These are phyloP conservation scores for Eudyptes chrysolophus DNA, from an alignment of 2,113 vertebrate species.

Conservation along the genomic window DNA sequence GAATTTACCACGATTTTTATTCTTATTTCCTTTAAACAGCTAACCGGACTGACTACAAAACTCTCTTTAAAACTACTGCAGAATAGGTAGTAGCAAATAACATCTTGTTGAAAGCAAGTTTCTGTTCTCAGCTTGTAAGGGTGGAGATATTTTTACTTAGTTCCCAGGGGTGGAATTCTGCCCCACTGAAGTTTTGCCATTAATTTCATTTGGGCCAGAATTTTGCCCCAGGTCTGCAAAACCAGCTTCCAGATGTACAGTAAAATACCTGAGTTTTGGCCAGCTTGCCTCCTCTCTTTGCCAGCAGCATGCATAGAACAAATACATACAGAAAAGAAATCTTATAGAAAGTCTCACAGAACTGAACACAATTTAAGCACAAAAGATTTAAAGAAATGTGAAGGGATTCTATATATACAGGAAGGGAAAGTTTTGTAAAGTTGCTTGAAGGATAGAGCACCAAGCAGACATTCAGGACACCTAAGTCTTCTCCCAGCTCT, in stretches of 20 bases:
- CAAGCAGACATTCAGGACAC: background rate
- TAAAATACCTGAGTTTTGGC: slow-evolving; percentile 50
- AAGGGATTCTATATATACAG: background rate
- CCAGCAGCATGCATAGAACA: background rate
- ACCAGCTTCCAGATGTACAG: slow-evolving; percentile 37
- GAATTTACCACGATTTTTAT: background rate
- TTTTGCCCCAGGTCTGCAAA: slow-evolving; percentile 14
- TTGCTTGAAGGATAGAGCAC: background rate
- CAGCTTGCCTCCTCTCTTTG: background rate
- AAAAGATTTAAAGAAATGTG: background rate
- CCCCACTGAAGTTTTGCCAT: slow-evolving; percentile 28
- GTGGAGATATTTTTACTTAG: slow-evolving; percentile 8
- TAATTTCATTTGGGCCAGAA: slow-evolving; percentile 29
- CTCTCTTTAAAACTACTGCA: background rate
- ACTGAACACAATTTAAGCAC: background rate
- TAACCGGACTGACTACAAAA: background rate
- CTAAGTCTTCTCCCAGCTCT: background rate
- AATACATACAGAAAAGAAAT: background rate
- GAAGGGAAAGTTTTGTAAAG: background rate
- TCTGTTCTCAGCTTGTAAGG: slow-evolving; percentile 34
- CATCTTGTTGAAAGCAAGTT: slow-evolving; percentile 17
- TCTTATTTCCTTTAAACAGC: background rate
- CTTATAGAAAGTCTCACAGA: background rate
- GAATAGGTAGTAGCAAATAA: slow-evolving; percentile 7
- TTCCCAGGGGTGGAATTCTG: slow-evolving; percentile 52